phyloP scores from a whole-genome alignment of 2,797 vertebrate genomes.

The Rhinogobio ventralis region DNA sequence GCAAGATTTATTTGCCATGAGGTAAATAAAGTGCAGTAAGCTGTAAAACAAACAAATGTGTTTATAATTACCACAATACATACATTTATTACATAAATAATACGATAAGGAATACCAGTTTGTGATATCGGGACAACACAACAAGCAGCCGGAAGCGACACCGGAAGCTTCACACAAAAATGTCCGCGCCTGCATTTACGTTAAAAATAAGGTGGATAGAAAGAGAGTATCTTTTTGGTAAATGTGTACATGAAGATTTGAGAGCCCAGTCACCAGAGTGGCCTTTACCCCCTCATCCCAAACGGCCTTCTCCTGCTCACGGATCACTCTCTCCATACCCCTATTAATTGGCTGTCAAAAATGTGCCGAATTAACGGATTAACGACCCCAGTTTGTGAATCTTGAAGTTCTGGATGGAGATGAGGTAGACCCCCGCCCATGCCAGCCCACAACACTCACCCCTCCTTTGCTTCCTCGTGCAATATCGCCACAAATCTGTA shows the following conservation, averaged over 20 bases:
- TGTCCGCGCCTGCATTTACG: rapidly evolving
- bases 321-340: constrained; percentile 80
- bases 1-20: no score
- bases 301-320: constrained; percentile 61
- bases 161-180: neutral
- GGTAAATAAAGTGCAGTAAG: neutral
- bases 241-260: constrained; percentile 2
- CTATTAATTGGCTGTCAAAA: constrained; percentile 96
- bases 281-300: constrained; percentile 67
- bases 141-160: neutral
- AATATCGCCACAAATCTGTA: constrained; percentile 92
- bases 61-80: neutral
- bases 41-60: neutral
- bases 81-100: neutral
- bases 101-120: neutral
- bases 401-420: constrained; percentile 77
- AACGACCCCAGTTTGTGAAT: constrained; percentile 83
- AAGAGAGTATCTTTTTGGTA: neutral
- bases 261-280: constrained; percentile 58
- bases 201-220: neutral
- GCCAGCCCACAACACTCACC: constrained; percentile 54
- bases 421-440: constrained; percentile 77
- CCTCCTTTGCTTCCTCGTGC: constrained; percentile 81
- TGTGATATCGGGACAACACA: neutral
- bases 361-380: constrained; percentile 91